Conservation (phyloP, 2,113 vertebrate species). For the Ceuthmochares aereus region DNA sequence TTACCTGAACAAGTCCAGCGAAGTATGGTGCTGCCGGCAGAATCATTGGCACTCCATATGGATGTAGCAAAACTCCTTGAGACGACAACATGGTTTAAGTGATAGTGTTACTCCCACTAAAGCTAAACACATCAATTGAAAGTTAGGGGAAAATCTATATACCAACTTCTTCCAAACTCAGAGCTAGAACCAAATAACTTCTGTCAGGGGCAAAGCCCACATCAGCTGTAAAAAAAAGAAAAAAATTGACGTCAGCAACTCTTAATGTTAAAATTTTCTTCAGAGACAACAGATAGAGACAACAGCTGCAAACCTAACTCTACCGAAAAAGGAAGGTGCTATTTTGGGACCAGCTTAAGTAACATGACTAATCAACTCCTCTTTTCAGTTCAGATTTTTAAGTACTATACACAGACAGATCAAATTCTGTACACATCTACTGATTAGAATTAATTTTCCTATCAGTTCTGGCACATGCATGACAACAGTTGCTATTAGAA, state of each 20-base stretch:
- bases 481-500: slow-evolving; percentile 19
- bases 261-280: slow-evolving; percentile 78
- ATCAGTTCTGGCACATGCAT: neutral
- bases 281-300: slow-evolving; percentile 74
- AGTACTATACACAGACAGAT: neutral
- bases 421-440: neutral
- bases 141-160: slow-evolving; percentile 74
- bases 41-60: slow-evolving; percentile 77
- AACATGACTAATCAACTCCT: slow-evolving; percentile 76
- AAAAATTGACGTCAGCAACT: slow-evolving; percentile 77
- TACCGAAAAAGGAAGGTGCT: slow-evolving; percentile 78
- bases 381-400: slow-evolving; percentile 72
- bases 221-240: slow-evolving; percentile 72
- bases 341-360: slow-evolving; percentile 77
- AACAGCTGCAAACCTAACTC: slow-evolving; percentile 76
- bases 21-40: slow-evolving; percentile 76
- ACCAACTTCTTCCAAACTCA: slow-evolving; percentile 78
- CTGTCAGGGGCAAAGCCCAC: slow-evolving; percentile 73
- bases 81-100: slow-evolving; percentile 77
- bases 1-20: slow-evolving; percentile 82
- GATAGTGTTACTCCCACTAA: slow-evolving; percentile 68
- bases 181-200: slow-evolving; percentile 74
- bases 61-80: slow-evolving; percentile 80
- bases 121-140: slow-evolving; percentile 77
- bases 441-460: neutral